A percentile compares a stretch with the other conserved stretches of the same genome.
Conservation (phyloP, 2,797 vertebrate genomes). For the Tinamus major region DNA sequence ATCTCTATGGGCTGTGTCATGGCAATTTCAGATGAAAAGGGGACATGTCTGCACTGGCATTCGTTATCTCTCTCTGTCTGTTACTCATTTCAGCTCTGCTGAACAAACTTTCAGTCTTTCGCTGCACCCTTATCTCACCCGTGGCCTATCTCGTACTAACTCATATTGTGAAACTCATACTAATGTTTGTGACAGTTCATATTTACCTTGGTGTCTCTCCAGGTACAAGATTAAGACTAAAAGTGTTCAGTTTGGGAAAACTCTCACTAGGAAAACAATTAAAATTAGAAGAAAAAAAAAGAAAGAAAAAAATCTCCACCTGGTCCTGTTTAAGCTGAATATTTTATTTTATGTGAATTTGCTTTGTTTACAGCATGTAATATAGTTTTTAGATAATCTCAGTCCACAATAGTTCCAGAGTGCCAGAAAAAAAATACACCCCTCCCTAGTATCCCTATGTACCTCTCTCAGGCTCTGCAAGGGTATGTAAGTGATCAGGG, state of each 20-base stretch:
- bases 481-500: neutral
- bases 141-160: neutral
- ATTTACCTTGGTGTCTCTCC: neutral
- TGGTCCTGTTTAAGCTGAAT: neutral
- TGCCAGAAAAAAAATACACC: neutral
- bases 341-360: neutral
- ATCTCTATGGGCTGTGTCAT: neutral
- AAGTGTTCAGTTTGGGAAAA: neutral
- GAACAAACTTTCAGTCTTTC: neutral
- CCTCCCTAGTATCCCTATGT: fast-evolving
- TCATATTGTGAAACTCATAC: neutral
- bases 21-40: neutral
- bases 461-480: neutral
- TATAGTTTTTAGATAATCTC: neutral
- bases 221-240: neutral
- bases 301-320: neutral
- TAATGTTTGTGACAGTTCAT: neutral
- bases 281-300: neutral
- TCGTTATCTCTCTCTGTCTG: neutral
- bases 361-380: neutral
- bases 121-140: neutral
- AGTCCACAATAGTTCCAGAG: neutral
- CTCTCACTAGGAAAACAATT: neutral
- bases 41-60: neutral
- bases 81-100: neutral